A percentile compares a stretch with the other conserved stretches of the same genome.
Evolutionary conservation across 1,140 invertebrate genomes (phyloP).

Genomic region (Lasaia peninsularis): DNA sequence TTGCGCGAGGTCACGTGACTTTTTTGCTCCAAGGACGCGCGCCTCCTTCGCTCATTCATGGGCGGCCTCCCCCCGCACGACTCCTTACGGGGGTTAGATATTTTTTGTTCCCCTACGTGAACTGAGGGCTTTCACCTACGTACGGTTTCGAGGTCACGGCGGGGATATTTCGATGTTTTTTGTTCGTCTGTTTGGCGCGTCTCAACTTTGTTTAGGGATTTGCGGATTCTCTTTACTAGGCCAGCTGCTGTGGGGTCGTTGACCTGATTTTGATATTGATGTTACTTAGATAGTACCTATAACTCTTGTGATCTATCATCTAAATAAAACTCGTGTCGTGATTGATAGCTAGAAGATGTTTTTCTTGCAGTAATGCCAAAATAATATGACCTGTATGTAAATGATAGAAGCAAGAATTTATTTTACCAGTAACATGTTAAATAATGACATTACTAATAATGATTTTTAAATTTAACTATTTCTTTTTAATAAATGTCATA

Average conservation of each 20-base stretch:
- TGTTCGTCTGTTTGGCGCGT: slow-evolving; percentile 53
- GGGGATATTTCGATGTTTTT: slow-evolving; percentile 63
- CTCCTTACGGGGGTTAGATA: slow-evolving; percentile 61
- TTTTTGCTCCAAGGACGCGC: slow-evolving; percentile 74
- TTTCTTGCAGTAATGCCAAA: too few relatives aligned
- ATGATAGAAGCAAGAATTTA: too few relatives aligned
- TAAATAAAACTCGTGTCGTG: too few relatives aligned
- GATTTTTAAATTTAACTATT: too few relatives aligned
- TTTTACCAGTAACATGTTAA: too few relatives aligned
- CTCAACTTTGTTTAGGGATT: slow-evolving; percentile 50
- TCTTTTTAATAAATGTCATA: too few relatives aligned
- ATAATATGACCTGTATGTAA: too few relatives aligned
- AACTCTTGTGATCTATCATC: too few relatives aligned
- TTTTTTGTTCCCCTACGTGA: slow-evolving; percentile 72
- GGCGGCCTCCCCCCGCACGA: slow-evolving; percentile 46
- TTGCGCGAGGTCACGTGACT: slow-evolving; percentile 71
- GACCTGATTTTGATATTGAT: slow-evolving; percentile 18
- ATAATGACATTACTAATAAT: too few relatives aligned
- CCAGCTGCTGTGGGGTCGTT: slow-evolving; percentile 30
- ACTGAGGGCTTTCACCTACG: slow-evolving; percentile 72
- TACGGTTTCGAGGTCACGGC: slow-evolving; percentile 73
- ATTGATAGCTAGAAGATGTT: too few relatives aligned
- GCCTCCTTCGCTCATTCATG: slow-evolving; percentile 75
- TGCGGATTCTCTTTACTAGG: slow-evolving; percentile 33
- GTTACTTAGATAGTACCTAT: too few relatives aligned